Evolutionary conservation across 2,113 vertebrate species (phyloP).

Genomic region (Oceanodroma tethys): DNA sequence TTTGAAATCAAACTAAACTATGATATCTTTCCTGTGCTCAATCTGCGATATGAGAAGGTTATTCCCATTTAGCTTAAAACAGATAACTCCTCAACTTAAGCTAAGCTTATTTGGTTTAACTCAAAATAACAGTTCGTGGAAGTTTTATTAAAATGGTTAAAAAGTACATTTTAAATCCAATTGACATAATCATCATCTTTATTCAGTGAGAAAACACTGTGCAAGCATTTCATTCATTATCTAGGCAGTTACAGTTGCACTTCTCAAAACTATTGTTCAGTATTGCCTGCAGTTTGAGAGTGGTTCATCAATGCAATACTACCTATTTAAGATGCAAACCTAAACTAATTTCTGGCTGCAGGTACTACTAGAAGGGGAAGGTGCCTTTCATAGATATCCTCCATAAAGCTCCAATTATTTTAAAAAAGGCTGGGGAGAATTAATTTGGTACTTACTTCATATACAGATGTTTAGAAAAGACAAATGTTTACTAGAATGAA

Average conservation of each 20-base stretch:
- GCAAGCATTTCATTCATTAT: neutral
- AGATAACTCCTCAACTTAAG: neutral
- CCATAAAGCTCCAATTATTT: neutral
- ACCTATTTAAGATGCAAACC: neutral
- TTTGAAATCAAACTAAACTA: neutral
- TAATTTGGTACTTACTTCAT: neutral
- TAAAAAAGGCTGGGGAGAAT: neutral
- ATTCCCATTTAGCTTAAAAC: neutral
- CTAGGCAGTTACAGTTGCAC: neutral
- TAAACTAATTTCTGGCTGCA: neutral
- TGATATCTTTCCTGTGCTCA: neutral
- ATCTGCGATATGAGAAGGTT: neutral
- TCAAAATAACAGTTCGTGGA: neutral
- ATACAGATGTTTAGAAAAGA: neutral
- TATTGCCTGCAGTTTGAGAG: neutral
- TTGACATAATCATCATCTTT: neutral
- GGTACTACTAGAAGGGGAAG: neutral
- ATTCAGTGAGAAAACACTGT: neutral
- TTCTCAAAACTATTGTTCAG: neutral
- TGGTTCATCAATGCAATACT: neutral
- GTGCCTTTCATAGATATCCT: neutral
- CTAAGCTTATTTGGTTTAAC: neutral
- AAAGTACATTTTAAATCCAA: neutral
- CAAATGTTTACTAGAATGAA: neutral
- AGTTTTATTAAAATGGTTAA: neutral